Base-by-base conservation (phyloP, 1,140 invertebrate genomes). In the Myzus persicae region DNA sequence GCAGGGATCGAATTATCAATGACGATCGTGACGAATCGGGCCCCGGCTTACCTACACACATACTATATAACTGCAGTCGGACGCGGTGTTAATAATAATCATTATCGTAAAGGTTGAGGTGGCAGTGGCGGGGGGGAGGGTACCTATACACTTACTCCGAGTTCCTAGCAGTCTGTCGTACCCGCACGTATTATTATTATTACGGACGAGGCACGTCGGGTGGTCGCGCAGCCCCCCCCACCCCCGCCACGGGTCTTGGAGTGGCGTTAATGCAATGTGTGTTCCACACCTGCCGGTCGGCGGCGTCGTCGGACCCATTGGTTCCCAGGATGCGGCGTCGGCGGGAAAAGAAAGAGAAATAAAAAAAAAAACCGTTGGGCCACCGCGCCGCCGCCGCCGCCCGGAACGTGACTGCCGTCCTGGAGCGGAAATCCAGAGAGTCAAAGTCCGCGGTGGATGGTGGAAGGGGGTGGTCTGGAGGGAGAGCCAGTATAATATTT, bases 301-400 rank as follows among this genome's bases (percentile, higher is more conserved):
- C 90, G n/a, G 18, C 54, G 59, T 54, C 48, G 54, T 40, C 48
- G 40, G 26, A 14, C 76, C 46, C 91, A 92, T 92, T 92, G 91
- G 91, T 92, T 92, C 91, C 44, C 91, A 92, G 91, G 59, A 81
- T 91, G 42, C n/a, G 51, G 38, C 84, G 48, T 18, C 89, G 54
- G 51, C 89, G 59, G 85, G 85, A 88, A 48, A 88, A 24, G 40
- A 38, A 46, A 88, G 40, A 84, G 38, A 85, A 44, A 87, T n/a
- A 87, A 76, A 76, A 76, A 76, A 76, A 76, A 91, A 91, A 76
- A 91, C 54, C 90, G 90, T 76, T 44, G 54, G 14, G 59, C 59
- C 40, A 8, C 67, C 59, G 48, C 81, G 22, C 67, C 59, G 48
- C 81, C 18, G 36, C 38, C 84, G 84, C 42, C 40, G 84, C 26